Evolutionary conservation across 2,888 invertebrate species (phyloP).

Genomic region (Brachyptera putata): DNA sequence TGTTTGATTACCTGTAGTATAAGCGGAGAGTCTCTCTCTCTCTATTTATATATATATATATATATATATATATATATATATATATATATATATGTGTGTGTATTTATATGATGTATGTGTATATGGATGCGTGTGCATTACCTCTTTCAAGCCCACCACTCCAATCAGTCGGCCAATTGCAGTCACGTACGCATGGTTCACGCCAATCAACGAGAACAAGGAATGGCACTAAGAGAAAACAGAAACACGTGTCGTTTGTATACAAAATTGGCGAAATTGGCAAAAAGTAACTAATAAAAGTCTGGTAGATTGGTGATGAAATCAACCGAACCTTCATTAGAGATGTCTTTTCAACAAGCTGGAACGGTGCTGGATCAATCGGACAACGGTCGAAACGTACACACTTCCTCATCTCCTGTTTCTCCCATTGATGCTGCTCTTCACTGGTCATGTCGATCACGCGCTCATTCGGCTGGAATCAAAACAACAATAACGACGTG

Average conservation of each 20-base stretch:
- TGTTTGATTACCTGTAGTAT: too few species aligned
- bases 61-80: too few species aligned
- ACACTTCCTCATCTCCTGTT: slow-evolving; percentile 76
- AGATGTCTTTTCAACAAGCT: slow-evolving; percentile 90
- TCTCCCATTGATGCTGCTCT: slow-evolving; percentile 91
- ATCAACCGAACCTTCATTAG: slow-evolving; percentile 78
- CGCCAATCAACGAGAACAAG: slow-evolving; percentile 95
- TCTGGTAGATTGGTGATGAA: too few species aligned
- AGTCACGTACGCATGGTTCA: slow-evolving; percentile 98
- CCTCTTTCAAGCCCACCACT: slow-evolving; percentile 93
- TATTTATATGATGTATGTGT: too few species aligned
- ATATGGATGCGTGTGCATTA: too few species aligned
- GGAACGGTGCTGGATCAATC: slow-evolving; percentile 97
- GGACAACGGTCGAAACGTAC: slow-evolving; percentile 74
- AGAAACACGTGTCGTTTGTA: too few species aligned
- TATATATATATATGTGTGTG: too few species aligned
- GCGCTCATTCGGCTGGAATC: slow-evolving; percentile 73
- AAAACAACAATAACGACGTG: too few species aligned
- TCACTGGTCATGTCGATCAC: slow-evolving; percentile 92
- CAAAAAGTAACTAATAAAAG: too few species aligned
- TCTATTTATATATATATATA: too few species aligned
- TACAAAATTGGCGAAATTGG: too few species aligned
- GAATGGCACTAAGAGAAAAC: slow-evolving; percentile 58
- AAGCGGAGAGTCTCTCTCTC: too few species aligned
- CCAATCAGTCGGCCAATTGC: slow-evolving; percentile 92